phyloP scores from a whole-genome alignment of 2,797 vertebrate genomes.

The Masticophis lateralis region DNA sequence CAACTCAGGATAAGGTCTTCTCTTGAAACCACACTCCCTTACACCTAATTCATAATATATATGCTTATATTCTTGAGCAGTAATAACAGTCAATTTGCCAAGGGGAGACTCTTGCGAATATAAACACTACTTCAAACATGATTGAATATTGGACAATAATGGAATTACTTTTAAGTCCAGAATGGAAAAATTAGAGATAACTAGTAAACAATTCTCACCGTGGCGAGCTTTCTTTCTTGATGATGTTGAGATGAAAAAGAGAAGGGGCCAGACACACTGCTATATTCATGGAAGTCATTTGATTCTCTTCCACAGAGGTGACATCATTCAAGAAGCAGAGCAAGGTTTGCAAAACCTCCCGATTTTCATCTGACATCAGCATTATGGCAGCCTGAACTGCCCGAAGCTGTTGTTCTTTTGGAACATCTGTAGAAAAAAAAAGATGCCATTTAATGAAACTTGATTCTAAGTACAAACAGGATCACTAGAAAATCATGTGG shows the following conservation, averaged over 20 bases:
- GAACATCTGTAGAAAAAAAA: conserved; percentile 78
- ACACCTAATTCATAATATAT: conserved; percentile 1
- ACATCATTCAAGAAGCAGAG: conserved; percentile 95
- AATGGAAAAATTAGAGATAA: background rate
- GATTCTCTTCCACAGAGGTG: conserved; percentile 90
- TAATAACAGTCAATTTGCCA: conserved; percentile 14
- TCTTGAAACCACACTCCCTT: background rate
- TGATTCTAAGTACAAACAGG: background rate
- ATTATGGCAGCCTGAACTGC: conserved; percentile 93
- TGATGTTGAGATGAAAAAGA: conserved; percentile 94
- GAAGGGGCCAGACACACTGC: conserved; percentile 97
- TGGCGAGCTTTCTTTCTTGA: conserved; percentile 93
- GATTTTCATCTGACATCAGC: conserved; percentile 94
- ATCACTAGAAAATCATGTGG: background rate
- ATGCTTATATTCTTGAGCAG: background rate
- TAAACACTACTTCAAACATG: background rate
- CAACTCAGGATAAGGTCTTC: background rate
- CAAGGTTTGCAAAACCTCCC: conserved; percentile 91
- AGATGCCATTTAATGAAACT: rapidly evolving
- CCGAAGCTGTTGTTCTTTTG: conserved; percentile 92
- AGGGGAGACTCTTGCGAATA: background rate
- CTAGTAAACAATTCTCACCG: conserved; percentile 69
- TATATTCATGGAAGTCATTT: conserved; percentile 98
- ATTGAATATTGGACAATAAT: background rate
- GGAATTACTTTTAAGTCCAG: background rate